Conservation (phyloP, 2,888 invertebrate genomes). For the Machimus rusticus region DNA sequence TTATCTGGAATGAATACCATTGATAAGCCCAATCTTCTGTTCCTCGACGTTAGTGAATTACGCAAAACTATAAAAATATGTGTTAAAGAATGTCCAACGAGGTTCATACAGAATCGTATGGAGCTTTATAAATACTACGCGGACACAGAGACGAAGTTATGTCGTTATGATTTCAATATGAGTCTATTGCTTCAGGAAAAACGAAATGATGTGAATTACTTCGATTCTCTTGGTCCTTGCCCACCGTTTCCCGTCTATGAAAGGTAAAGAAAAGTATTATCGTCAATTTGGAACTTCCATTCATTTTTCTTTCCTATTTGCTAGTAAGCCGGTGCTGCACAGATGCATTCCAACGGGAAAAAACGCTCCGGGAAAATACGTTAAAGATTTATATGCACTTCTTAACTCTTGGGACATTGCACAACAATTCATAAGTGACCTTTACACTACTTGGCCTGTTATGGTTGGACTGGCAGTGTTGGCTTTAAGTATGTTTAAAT, state of each 20-base stretch:
- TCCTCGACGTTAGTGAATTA: constrained; percentile 80
- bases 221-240: constrained; percentile 74
- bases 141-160: constrained; percentile 77
- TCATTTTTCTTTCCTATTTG: constrained; percentile 47
- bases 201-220: constrained; percentile 55
- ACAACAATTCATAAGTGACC: constrained; percentile 86
- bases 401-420: constrained; percentile 89
- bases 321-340: constrained; percentile 79
- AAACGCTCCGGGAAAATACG: constrained; percentile 70
- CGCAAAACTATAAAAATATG: constrained; percentile 84
- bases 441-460: constrained; percentile 87
- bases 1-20: constrained; percentile 82
- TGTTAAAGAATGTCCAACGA: constrained; percentile 85
- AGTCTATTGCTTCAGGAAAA: constrained; percentile 64
- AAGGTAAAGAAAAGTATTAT: constrained; percentile 64
- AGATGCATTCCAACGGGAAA: constrained; percentile 84
- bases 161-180: constrained; percentile 75
- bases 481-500: constrained; percentile 73
- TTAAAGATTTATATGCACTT: constrained; percentile 78
- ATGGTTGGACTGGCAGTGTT: constrained; percentile 82
- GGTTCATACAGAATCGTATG: constrained; percentile 67
- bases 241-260: constrained; percentile 80
- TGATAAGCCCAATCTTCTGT: constrained; percentile 82
- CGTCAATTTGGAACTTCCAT: constrained; percentile 2
- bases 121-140: constrained; percentile 78